Percentiles rank a stretch among this genome's conserved stretches.
These are phyloP conservation scores for Smittia sp. DNA, from an alignment of 2,888 invertebrate species.

Conservation along the genomic window DNA sequence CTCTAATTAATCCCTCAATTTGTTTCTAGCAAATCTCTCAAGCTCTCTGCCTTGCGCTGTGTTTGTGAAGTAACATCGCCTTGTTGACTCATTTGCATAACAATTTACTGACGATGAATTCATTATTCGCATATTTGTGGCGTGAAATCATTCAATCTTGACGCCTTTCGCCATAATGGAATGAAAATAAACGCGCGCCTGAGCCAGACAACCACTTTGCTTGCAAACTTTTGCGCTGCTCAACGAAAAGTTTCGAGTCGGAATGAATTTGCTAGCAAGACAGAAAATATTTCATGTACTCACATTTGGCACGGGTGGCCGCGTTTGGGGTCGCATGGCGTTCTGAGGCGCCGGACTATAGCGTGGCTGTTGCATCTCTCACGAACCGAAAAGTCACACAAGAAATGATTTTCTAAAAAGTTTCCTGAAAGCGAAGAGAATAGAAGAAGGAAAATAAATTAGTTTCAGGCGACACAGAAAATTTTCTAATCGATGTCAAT, in stretches of 20 bases:
- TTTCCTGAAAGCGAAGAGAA: not conserved
- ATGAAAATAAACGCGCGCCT: not conserved
- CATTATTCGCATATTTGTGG: not conserved
- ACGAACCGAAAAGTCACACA: not conserved
- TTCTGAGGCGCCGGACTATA: conserved; percentile 49
- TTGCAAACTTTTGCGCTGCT: not conserved
- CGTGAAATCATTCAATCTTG: conserved; percentile 1
- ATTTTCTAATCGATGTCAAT: conserved; percentile 8
- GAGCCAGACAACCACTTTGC: not conserved
- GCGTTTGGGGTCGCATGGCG: conserved; percentile 47
- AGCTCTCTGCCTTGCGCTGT: not conserved
- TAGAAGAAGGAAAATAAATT: no score
- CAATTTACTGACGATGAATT: not conserved
- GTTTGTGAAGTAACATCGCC: not conserved
- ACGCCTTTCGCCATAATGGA: not conserved
- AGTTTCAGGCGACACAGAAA: not conserved
- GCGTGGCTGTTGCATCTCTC: conserved; percentile 49
- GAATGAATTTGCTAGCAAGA: no score
- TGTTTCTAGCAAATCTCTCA: not conserved
- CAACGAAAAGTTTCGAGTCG: not conserved
- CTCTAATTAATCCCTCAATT: not conserved
- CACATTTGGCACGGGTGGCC: conserved; percentile 51
- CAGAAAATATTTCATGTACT: conserved; percentile 47
- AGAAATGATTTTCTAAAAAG: not conserved
- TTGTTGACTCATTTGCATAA: conserved; percentile 30